Percentiles rank a stretch among this genome's conserved stretches.
Evolutionary conservation across 2,888 invertebrate species (phyloP).

Genomic region (Drosophila algonquin): DNA sequence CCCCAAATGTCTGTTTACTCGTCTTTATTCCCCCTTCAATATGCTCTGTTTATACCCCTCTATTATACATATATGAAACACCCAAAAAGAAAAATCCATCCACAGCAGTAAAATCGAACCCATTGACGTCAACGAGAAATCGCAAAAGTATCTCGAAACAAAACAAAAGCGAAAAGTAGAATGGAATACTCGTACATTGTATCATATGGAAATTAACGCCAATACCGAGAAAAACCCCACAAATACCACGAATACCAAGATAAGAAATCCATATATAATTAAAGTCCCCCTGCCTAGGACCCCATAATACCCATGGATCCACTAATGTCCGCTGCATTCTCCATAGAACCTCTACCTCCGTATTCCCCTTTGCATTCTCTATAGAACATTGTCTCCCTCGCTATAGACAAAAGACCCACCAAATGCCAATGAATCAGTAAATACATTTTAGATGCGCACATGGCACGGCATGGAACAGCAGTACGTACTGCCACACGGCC

Average conservation of each 20-base stretch:
- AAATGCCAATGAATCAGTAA: constrained; percentile 33
- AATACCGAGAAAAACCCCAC: constrained; percentile 56
- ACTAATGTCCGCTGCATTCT: background rate
- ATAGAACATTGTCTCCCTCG: background rate
- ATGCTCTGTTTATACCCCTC: background rate
- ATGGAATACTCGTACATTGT: constrained; percentile 32
- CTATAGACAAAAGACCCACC: constrained; percentile 14
- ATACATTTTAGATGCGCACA: constrained; percentile 40
- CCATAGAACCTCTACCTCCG: too few species aligned
- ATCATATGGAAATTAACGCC: constrained; percentile 67
- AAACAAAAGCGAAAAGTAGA: constrained; percentile 13
- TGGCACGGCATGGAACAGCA: constrained; percentile 27
- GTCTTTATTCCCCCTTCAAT: background rate
- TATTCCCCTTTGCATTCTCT: background rate
- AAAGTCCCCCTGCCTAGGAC: background rate
- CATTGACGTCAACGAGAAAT: constrained; percentile 48
- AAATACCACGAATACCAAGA: constrained; percentile 9
- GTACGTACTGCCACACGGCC: background rate
- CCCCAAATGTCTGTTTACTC: background rate
- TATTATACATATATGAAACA: background rate
- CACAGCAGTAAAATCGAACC: background rate
- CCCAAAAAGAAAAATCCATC: background rate
- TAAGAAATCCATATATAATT: constrained; percentile 16
- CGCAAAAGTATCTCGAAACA: constrained; percentile 22
- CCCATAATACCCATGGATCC: background rate